Base-by-base conservation (phyloP, 2,888 invertebrate species). In the Flexamia atlantica region DNA sequence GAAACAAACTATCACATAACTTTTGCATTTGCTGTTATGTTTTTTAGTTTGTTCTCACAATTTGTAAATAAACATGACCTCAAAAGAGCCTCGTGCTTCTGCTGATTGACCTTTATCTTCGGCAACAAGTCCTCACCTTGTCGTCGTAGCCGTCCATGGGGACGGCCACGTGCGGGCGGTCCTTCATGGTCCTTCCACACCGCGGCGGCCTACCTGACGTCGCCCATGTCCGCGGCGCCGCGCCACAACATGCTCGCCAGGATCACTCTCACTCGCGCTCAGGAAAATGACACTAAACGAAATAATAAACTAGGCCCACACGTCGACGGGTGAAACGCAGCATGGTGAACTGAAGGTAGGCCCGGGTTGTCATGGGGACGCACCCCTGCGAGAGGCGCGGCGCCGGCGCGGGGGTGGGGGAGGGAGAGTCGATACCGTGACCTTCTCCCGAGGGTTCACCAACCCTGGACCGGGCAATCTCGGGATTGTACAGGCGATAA, bases 81-180 rank as follows among this genome's bases (percentile, higher is more conserved):
- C 23, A 14, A 46, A 46, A 53, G 53, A 23, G 4, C 12, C 1
- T 14, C 7, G 7, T 20, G 3, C 23, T n/a, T n/a, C n/a, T n/a
- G n/a, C n/a, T n/a, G n/a, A n/a, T n/a, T n/a, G n/a, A n/a, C n/a
- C n/a, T n/a, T n/a, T n/a, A n/a, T n/a, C n/a, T n/a, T 9, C 40
- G 40, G 53, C 79, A 53, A 79, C 79, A 79, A 79, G 79, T 30
- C 7, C 42, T 3, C n/a, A 79, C 79, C 79, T 79, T 79, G 20
- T 79, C 79, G 4, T 79, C 79, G 20, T 57, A 79, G 32, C 14
- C 57, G 36, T 79, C 79, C 57, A 79, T 53, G 53, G 50, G 57
- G 1, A 79, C 50, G 28, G 76, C 25, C 30, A 79, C 79, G 32
- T 79, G 79, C n/a, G 76, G 7, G 3, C 79, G 14, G n/a, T 32